These are phyloP conservation scores for Leptobrachium leishanense DNA, from an alignment of 2,113 vertebrate species.

Conservation along the genomic window DNA sequence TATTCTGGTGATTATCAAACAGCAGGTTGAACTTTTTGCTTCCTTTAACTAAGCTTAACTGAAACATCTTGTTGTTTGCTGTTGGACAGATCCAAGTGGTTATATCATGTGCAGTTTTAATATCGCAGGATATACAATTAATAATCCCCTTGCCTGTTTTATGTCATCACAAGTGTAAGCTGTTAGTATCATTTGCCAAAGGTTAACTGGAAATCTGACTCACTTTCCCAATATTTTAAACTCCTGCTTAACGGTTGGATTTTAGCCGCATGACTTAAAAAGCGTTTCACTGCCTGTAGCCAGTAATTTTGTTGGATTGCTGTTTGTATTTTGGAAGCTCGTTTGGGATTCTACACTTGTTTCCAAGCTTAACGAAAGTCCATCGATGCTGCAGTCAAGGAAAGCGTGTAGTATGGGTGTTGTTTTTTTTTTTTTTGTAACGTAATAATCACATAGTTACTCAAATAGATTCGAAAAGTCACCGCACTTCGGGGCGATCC, in stretches of 20 bases:
- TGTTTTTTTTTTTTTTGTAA: background rate
- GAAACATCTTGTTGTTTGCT: constrained; percentile 42
- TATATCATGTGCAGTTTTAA: constrained; percentile 42
- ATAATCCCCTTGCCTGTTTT: constrained; percentile 48
- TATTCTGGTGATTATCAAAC: constrained; percentile 9
- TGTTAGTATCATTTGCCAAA: constrained; percentile 38
- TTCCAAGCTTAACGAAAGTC: constrained; percentile 31
- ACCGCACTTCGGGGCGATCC: too few species aligned
- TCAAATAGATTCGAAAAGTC: too few species aligned
- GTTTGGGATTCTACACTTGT: constrained; percentile 28
- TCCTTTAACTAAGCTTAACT: constrained; percentile 20
- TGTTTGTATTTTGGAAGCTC: constrained; percentile 24
- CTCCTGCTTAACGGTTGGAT: constrained; percentile 42
- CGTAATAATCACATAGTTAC: too few species aligned
- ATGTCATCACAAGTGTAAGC: constrained; percentile 48
- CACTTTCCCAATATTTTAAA: constrained; percentile 45
- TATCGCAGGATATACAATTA: constrained; percentile 46
- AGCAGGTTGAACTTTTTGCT: constrained; percentile 38
- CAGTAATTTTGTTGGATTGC: constrained; percentile 37
- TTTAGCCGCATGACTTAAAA: constrained; percentile 35
- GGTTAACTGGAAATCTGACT: constrained; percentile 50
- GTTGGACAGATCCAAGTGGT: constrained; percentile 22
- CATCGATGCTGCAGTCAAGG: background rate
- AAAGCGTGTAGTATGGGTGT: background rate
- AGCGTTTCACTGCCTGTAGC: constrained; percentile 14